Evolutionary conservation across 1,140 invertebrate genomes (phyloP), one percentile per base, ranked within the genome.

Genomic region (Steinernema feltiae): DNA sequence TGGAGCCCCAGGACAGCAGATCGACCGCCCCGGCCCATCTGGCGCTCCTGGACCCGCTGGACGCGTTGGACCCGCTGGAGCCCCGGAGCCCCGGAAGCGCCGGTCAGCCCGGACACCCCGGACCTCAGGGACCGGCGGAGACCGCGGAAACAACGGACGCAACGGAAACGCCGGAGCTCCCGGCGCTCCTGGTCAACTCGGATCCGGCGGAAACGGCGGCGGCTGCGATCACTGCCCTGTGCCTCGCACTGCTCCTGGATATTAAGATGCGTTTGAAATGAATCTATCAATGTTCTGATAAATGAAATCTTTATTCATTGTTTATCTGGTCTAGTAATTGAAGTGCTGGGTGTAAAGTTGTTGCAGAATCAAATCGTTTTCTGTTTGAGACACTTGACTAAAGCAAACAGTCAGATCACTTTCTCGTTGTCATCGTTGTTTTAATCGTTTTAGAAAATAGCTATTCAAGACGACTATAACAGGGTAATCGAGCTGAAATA

Each of bases 71-170:
- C 41, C 41, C 18, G 74, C 74, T 46, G 77, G 77, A 41, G 30
- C 72, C 17, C 76, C 78, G 63, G 78, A 76, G 7, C 35, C 35
- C 35, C 35, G 35, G 35, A 41, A 41, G 18, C 35, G 35, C 18
- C 35, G 35, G 35, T 72, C 32, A 15, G n/a, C 76, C 76, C 69
- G 76, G 76, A 73, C 71, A 70, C 53, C 82, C 77, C 32, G 81
- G 82, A 32, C 78, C 78, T 70, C 81, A 79, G 76, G 79, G 79
- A 32, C 74, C 81, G 1, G 76, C 75, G 46, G 81, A 76, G 30
- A 72, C 74, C 48, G 80, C 77, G 35, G 76, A 80, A 71, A 32
- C 41, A 46, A 35, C 30, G 24, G 75, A 46, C 70, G 69, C 31
- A 70, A 76, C 63, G 78, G 73, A 74, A 32, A 78, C 32, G 69